Evolutionary conservation across 2,113 vertebrate genomes (phyloP).

Genomic region (Python bivittatus): DNA sequence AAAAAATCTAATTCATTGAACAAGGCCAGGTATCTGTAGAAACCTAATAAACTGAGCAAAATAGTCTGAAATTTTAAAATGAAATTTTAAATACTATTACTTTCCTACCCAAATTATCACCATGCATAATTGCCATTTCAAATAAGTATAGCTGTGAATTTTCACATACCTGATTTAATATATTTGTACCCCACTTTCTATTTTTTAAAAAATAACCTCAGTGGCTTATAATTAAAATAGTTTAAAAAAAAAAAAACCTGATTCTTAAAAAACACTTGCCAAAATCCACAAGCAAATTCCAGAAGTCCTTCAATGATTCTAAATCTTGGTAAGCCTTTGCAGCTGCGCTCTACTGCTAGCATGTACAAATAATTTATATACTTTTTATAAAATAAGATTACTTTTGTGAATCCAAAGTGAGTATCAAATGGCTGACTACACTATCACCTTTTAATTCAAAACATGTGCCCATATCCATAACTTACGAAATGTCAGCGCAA

Average conservation of each 20-base stretch:
- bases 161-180: no score
- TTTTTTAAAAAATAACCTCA: no score
- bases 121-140: not conserved
- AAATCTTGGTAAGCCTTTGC: not conserved
- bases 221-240: no score
- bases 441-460: conserved; percentile 37
- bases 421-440: not conserved
- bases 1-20: not conserved
- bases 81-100: not conserved
- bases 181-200: no score
- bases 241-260: no score
- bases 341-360: not conserved
- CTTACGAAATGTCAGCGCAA: conserved; percentile 43
- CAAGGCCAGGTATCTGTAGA: accelerated
- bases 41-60: not conserved
- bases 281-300: not conserved
- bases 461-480: conserved; percentile 30
- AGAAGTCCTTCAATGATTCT: not conserved
- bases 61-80: not conserved
- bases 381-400: not conserved
- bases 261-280: no score
- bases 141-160: not conserved
- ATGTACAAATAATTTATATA: not conserved
- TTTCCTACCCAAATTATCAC: not conserved
- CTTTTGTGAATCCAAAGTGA: not conserved